Conservation (phyloP, 2,797 vertebrate genomes). For the Gymnoscopelus microlampas region DNA sequence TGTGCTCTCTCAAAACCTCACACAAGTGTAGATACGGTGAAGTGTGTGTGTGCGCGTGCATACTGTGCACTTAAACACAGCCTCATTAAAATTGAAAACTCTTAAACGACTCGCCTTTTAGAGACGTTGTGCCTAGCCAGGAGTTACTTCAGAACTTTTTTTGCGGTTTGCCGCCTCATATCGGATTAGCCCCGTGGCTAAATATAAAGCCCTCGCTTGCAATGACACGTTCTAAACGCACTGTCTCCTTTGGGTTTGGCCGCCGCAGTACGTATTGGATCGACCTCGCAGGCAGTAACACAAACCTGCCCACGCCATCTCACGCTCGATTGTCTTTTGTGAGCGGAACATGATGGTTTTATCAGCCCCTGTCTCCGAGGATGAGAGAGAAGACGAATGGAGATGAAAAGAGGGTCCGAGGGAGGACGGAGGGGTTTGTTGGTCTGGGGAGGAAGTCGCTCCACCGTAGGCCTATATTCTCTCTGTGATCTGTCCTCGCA, state of each 20-base stretch:
- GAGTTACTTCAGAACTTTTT: constrained; percentile 59
- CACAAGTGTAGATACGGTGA: constrained; percentile 18
- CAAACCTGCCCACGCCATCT: not conserved
- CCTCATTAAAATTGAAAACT: constrained; percentile 47
- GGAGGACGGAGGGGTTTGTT: constrained; percentile 45
- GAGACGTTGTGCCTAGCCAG: constrained; percentile 56
- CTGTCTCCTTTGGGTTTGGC: constrained; percentile 3
- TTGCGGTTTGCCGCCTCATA: constrained; percentile 68
- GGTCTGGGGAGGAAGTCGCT: constrained; percentile 38
- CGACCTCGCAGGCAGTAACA: constrained; percentile 7
- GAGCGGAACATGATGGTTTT: constrained; percentile 45
- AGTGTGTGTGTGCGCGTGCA: constrained; percentile 1
- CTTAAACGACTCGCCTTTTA: constrained; percentile 52
- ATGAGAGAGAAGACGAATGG: constrained; percentile 33
- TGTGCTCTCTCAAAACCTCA: constrained; percentile 23
- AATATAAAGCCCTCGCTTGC: constrained; percentile 50
- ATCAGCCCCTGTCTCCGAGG: constrained; percentile 20
- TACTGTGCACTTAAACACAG: constrained; percentile 56
- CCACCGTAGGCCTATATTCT: constrained; percentile 28
- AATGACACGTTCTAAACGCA: constrained; percentile 35
- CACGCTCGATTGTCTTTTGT: constrained; percentile 21
- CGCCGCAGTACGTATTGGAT: constrained; percentile 1
- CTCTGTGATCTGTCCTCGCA: constrained; percentile 42
- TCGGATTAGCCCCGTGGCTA: constrained; percentile 63
- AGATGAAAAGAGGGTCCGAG: constrained; percentile 8